A percentile compares a stretch with the other conserved stretches of the same genome.
Evolutionary conservation across 1,140 invertebrate species (phyloP).

Genomic region (Zophobas atratus): DNA sequence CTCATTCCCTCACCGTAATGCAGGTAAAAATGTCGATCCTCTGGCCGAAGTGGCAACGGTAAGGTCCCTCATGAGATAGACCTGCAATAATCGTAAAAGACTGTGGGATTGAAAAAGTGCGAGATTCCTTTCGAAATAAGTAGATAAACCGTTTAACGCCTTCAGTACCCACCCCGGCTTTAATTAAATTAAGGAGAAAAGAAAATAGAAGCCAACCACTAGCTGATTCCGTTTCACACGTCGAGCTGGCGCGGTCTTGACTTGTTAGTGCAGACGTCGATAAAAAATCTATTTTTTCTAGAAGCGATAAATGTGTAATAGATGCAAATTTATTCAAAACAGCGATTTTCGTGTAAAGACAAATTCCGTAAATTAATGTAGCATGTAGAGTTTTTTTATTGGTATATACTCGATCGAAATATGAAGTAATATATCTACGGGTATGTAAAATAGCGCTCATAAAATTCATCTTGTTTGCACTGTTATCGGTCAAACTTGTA

Average conservation of each 20-base stretch:
- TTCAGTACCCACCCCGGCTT: slow-evolving; percentile 22
- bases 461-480: slow-evolving; percentile 2
- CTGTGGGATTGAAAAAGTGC: slow-evolving; percentile 40
- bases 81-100: slow-evolving; percentile 44
- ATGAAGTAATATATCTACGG: slow-evolving; percentile 17
- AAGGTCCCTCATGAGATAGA: slow-evolving; percentile 28
- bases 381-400: slow-evolving; percentile 10
- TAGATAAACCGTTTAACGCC: slow-evolving; percentile 38
- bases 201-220: slow-evolving; percentile 14
- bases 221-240: slow-evolving; percentile 17
- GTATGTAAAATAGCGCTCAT: background rate
- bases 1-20: slow-evolving; percentile 51
- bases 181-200: slow-evolving; percentile 35
- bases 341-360: slow-evolving; percentile 29
- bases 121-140: slow-evolving; percentile 45
- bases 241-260: background rate
- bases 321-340: slow-evolving; percentile 31
- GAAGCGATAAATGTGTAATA: slow-evolving; percentile 16
- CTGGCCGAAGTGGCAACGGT: slow-evolving; percentile 7
- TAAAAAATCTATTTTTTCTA: slow-evolving; percentile 20
- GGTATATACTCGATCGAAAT: background rate
- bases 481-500: background rate
- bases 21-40: slow-evolving; percentile 57
- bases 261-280: background rate
- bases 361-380: slow-evolving; percentile 41